Evolutionary conservation across 2,888 invertebrate species (phyloP).

Genomic region (Drosophila mimetica): DNA sequence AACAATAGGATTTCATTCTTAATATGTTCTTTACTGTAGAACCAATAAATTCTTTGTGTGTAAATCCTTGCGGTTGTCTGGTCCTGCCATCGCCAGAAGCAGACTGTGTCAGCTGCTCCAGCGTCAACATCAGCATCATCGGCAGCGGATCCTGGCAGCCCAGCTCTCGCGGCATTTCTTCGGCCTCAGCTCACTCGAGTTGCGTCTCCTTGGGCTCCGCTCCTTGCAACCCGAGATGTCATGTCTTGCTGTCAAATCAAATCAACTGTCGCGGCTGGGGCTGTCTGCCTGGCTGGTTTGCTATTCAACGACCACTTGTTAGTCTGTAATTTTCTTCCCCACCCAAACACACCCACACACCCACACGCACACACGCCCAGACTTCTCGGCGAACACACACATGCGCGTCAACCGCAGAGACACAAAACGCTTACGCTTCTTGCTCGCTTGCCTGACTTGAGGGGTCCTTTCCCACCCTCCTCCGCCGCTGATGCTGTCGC

Average conservation of each 20-base stretch:
- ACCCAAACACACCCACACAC: conserved; percentile 31
- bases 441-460: conserved; percentile 53
- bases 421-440: conserved; percentile 73
- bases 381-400: conserved; percentile 22
- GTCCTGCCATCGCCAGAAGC: conserved; percentile 57
- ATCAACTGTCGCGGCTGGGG: conserved; percentile 75
- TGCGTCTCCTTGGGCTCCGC: conserved; percentile 45
- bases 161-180: conserved; percentile 66
- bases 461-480: conserved; percentile 22
- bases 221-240: conserved; percentile 68
- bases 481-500: conserved; percentile 11
- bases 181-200: conserved; percentile 67
- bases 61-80: conserved; percentile 59
- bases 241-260: conserved; percentile 78
- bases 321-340: conserved; percentile 77
- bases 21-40: background rate
- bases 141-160: conserved; percentile 22
- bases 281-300: conserved; percentile 76
- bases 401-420: conserved; percentile 63
- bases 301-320: conserved; percentile 81
- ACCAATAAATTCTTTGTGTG: conserved; percentile 8
- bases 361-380: conserved; percentile 32
- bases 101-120: conserved; percentile 3
- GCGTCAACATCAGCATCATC: conserved; percentile 34
- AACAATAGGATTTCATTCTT: no score